Evolutionary conservation across 2,888 invertebrate genomes (phyloP), one percentile per base, ranked within the genome.

Genomic region (Pollenia amentaria): DNA sequence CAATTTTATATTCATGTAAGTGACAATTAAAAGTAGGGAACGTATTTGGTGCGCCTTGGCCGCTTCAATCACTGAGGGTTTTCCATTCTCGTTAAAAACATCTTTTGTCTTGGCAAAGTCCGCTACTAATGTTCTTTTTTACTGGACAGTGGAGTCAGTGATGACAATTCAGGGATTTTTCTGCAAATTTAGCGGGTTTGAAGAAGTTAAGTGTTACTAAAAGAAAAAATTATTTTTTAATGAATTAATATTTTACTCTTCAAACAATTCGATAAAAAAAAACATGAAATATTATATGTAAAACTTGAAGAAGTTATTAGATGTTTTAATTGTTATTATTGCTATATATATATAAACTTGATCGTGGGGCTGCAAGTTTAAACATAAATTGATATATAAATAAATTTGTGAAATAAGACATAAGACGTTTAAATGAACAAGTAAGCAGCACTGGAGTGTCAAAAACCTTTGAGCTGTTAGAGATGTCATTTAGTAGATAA

Each of bases 1-100:
- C 42, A 12, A 38, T 40, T 69, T 70, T 53, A 57, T 65, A 57
- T 84, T 72, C 65, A 73, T 67, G 73, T 78, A 84, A 78, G 44
- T 73, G 12, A 38, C 12, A 67, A 84, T 60, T 38, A 67, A 67
- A 73, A 65, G 60, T 78, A 73, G 65, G 84, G 38, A 82, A 78
- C 65, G 73, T 78, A 73, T 84, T 65, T 44, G 67, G 44, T 73
- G 72, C 65, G 65, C 78, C 62, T 57, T 78, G 65, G 42, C 75
- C 78, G 55, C 83, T 83, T 70, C 60, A 81, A 62, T 65, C 51
- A 72, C 16, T 77, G 57, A 60, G 12, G 44, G 38, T 53, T 67
- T 72, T 77, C 65, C 4, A 62, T 38, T 77, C 48, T 48, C 18
- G 42, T 72, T 16, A 51, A 64, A 80, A 57, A 77, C 80, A 84